Conservation (phyloP, 92 coral and sea anemone genomes). For the Paramuricea clavata region DNA sequence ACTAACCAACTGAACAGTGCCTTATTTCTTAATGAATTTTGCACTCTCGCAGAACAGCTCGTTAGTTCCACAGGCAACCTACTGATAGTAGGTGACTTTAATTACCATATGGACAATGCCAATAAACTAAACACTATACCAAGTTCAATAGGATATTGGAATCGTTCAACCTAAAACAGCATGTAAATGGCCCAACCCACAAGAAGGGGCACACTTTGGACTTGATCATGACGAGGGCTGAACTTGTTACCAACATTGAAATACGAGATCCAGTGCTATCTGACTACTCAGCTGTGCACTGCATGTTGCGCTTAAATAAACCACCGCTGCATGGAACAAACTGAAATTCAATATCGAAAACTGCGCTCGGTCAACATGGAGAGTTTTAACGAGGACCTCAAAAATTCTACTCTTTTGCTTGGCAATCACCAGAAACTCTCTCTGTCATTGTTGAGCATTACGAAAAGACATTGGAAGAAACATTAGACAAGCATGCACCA, state of each 20-base stretch:
- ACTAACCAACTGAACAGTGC: slow-evolving; percentile 1
- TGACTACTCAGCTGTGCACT: neutral
- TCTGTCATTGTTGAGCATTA: too few relatives aligned
- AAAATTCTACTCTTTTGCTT: neutral
- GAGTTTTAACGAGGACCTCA: neutral
- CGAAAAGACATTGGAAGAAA: too few relatives aligned
- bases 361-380: neutral
- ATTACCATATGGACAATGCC: too few relatives aligned
- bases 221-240: slow-evolving; percentile 7
- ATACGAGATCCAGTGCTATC: neutral
- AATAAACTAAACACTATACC: too few relatives aligned
- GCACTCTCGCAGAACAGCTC: slow-evolving; percentile 15
- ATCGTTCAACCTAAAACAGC: slow-evolving; percentile 1
- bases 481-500: neutral
- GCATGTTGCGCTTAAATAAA: too few relatives aligned
- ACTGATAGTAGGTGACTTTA: slow-evolving; percentile 19
- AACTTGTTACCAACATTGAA: neutral
- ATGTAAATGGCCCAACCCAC: slow-evolving; percentile 1
- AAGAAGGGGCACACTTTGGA: slow-evolving; percentile 16
- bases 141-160: too few relatives aligned
- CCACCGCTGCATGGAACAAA: too few relatives aligned
- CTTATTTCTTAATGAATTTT: slow-evolving; percentile 1
- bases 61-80: neutral
- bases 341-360: neutral
- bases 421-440: too few relatives aligned